Evolutionary conservation across 2,113 vertebrate genomes (phyloP).

Genomic region (Leptosomus discolor): DNA sequence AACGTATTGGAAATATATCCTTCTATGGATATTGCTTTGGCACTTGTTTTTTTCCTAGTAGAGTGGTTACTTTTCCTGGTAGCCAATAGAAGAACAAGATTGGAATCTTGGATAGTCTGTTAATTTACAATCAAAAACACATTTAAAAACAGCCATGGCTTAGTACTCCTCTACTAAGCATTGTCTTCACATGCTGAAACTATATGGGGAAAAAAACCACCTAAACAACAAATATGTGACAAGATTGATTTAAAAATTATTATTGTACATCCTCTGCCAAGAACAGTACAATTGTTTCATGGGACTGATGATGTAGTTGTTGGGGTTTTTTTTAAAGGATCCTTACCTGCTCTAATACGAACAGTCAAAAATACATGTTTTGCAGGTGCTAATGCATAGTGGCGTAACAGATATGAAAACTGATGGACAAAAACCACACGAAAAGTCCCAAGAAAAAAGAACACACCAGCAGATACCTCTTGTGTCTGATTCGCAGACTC

Average conservation of each 20-base stretch:
- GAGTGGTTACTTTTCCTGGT: background rate
- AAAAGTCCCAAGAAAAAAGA: conserved; percentile 80
- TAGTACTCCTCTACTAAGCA: background rate
- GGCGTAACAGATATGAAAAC: conserved; percentile 77
- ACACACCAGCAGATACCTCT: conserved; percentile 83
- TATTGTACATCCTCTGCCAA: background rate
- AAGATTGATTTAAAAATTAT: background rate
- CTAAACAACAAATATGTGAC: background rate
- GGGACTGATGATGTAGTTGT: background rate
- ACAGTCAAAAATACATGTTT: background rate
- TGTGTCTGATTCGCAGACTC: conserved; percentile 78
- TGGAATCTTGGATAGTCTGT: background rate
- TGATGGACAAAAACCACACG: conserved; percentile 74
- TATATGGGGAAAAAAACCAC: background rate
- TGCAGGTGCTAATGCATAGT: conserved; percentile 84
- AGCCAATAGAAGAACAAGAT: background rate
- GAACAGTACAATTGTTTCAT: background rate
- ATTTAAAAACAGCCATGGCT: background rate
- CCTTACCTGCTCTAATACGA: background rate
- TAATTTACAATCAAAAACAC: background rate
- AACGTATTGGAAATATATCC: background rate
- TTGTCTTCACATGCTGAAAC: background rate
- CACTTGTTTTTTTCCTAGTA: background rate
- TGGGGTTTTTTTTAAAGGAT: background rate
- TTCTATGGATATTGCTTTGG: background rate